Evolutionary conservation across 2,113 vertebrate species (phyloP).

Genomic region (Zingel zingel): DNA sequence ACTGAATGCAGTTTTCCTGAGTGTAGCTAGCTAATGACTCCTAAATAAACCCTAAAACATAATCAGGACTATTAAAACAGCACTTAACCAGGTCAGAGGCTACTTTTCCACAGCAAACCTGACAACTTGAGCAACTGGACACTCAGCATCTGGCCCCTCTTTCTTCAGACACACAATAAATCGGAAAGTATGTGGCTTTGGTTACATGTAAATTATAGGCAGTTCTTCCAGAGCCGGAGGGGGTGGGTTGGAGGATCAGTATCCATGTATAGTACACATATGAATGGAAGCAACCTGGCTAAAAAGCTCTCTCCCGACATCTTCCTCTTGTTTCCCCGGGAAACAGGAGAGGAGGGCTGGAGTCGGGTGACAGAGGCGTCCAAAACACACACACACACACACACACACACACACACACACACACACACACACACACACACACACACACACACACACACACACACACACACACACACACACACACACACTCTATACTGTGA

Average conservation of each 20-base stretch:
- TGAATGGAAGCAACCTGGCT: slow-evolving; percentile 76
- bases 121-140: slow-evolving; percentile 72
- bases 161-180: slow-evolving; percentile 83
- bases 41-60: slow-evolving; percentile 23
- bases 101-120: slow-evolving; percentile 45
- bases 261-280: slow-evolving; percentile 72
- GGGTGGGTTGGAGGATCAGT: slow-evolving; percentile 72
- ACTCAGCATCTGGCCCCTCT: slow-evolving; percentile 72
- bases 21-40: neutral
- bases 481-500: slow-evolving; percentile 19
- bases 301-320: slow-evolving; percentile 71
- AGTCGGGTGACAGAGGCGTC: slow-evolving; percentile 69
- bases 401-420: slow-evolving; percentile 6
- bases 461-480: no score
- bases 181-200: slow-evolving; percentile 73
- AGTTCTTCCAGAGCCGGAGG: slow-evolving; percentile 71
- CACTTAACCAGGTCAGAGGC: slow-evolving; percentile 38
- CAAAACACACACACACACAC: slow-evolving; percentile 35
- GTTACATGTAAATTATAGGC: slow-evolving; percentile 85
- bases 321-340: slow-evolving; percentile 77
- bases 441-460: neutral
- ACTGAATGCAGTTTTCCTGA: neutral
- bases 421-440: slow-evolving; percentile 21
- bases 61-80: slow-evolving; percentile 24
- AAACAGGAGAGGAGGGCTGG: slow-evolving; percentile 76